Evolutionary conservation across 2,797 vertebrate genomes (phyloP).

Genomic region (Pangasius djambal): DNA sequence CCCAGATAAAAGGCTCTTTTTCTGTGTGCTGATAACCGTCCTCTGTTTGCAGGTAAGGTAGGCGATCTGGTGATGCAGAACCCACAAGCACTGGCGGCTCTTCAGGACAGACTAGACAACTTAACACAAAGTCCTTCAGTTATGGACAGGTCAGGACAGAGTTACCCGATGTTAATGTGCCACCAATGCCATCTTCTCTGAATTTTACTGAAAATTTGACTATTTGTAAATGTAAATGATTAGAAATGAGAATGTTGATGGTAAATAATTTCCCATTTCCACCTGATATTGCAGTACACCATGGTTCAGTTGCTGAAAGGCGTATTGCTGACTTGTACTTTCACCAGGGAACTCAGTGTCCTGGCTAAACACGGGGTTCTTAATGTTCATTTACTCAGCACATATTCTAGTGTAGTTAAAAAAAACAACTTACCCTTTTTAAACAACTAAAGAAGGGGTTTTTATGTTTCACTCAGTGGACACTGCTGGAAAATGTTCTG

Average conservation of each 20-base stretch:
- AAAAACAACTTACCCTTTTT: not conserved
- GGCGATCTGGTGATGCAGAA: conserved; percentile 85
- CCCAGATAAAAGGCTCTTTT: not conserved
- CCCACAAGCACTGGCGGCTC: conserved; percentile 81
- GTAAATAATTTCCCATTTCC: not conserved
- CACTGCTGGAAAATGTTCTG: conserved; percentile 29
- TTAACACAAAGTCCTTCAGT: conserved; percentile 80
- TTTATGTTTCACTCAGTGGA: not conserved
- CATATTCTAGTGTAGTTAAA: not conserved
- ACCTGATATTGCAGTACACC: too few species aligned
- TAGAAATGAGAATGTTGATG: not conserved
- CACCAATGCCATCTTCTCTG: too few species aligned
- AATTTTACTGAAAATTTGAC: not conserved
- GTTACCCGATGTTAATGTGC: not conserved
- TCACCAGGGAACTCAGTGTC: not conserved
- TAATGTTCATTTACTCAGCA: not conserved
- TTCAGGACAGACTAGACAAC: conserved; percentile 83
- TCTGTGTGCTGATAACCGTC: not conserved
- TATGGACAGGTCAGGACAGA: conserved; percentile 80
- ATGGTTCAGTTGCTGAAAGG: not conserved
- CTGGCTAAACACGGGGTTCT: not conserved
- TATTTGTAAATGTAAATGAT: too few species aligned
- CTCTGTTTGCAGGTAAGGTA: conserved; percentile 60
- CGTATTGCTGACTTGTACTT: not conserved
- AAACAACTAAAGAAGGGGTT: not conserved